These are phyloP conservation scores for Nebria salina DNA, from an alignment of 2,888 invertebrate species.

Conservation along the genomic window DNA sequence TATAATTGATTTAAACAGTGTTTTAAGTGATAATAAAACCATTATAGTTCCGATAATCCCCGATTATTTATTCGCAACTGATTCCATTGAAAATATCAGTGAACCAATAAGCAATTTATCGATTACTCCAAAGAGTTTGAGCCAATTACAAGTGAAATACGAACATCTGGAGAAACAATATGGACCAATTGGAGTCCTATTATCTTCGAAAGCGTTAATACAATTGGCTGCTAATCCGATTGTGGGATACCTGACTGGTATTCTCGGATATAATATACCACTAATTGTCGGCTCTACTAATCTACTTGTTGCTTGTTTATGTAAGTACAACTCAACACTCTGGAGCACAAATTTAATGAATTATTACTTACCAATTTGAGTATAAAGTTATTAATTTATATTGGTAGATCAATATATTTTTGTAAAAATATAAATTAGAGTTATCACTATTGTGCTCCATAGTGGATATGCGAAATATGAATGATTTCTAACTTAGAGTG, in stretches of 20 bases:
- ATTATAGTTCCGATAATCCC: slow-evolving; percentile 82
- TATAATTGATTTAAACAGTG: too few relatives aligned
- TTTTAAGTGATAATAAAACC: slow-evolving; percentile 27
- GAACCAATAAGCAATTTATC: slow-evolving; percentile 39
- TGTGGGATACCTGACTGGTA: slow-evolving; percentile 74
- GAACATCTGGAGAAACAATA: slow-evolving; percentile 68
- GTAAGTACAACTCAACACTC: slow-evolving; percentile 64
- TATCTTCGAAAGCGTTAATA: slow-evolving; percentile 82
- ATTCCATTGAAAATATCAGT: slow-evolving; percentile 51
- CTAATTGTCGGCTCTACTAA: slow-evolving; percentile 75
- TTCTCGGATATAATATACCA: slow-evolving; percentile 74
- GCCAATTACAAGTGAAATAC: slow-evolving; percentile 61
- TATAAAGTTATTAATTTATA: too few relatives aligned
- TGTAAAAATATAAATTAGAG: too few relatives aligned
- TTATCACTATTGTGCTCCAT: background rate
- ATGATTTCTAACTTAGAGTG: background rate
- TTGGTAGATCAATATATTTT: too few relatives aligned
- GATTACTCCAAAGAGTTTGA: slow-evolving; percentile 56
- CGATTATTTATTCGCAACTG: slow-evolving; percentile 73
- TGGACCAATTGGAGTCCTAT: slow-evolving; percentile 72
- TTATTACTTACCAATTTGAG: too few relatives aligned
- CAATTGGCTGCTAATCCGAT: slow-evolving; percentile 81
- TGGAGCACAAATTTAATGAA: background rate
- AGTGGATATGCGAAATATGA: background rate
- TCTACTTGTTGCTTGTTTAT: slow-evolving; percentile 72